phyloP scores from a whole-genome alignment of 2,113 vertebrate genomes.

The Myrmecobius fasciatus region DNA sequence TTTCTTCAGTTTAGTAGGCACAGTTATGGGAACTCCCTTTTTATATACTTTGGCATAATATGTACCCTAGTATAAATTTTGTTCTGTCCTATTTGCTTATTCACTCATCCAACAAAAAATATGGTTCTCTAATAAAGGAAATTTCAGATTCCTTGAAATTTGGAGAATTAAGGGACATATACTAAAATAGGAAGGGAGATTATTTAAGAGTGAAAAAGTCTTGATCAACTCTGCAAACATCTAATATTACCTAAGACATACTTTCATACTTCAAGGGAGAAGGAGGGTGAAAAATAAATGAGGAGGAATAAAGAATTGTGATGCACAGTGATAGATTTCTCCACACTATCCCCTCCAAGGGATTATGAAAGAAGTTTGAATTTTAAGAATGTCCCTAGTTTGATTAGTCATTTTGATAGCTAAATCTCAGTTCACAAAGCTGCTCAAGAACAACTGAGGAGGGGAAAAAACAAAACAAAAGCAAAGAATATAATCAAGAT shows the following conservation, averaged over 20 bases:
- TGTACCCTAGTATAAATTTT: background rate
- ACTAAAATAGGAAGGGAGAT: background rate
- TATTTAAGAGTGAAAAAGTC: background rate
- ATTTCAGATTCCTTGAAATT: background rate
- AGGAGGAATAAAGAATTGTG: background rate
- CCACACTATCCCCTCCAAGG: background rate
- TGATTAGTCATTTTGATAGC: background rate
- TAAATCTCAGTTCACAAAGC: background rate
- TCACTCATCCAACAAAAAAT: background rate
- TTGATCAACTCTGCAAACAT: background rate
- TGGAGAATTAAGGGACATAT: background rate
- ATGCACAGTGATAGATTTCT: background rate
- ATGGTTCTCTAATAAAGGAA: background rate
- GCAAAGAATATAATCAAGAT: background rate
- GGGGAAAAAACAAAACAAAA: background rate
- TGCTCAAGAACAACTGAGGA: background rate
- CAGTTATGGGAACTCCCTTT: background rate
- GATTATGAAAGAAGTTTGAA: background rate
- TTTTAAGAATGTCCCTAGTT: background rate
- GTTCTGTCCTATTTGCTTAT: background rate
- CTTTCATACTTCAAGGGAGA: background rate
- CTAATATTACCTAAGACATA: background rate
- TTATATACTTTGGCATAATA: background rate
- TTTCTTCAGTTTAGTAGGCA: background rate
- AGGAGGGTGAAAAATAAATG: background rate